A percentile compares a stretch with the other conserved stretches of the same genome.
These are phyloP conservation scores for Eueremaeus valkanovi DNA, from an alignment of 2,888 invertebrate genomes.

Conservation along the genomic window DNA sequence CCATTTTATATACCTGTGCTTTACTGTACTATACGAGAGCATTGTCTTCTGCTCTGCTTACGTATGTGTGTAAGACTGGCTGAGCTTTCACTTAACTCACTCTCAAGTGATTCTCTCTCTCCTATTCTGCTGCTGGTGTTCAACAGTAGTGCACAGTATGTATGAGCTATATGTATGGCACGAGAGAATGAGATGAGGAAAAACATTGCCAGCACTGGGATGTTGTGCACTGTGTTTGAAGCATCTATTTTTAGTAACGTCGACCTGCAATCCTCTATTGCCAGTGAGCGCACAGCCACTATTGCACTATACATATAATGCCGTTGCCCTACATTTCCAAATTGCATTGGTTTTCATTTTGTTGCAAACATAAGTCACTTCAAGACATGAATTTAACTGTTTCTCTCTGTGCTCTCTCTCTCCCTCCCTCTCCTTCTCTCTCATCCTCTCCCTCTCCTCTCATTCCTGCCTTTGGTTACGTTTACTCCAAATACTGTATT, in stretches of 20 bases:
- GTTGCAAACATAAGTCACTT: constrained; percentile 22
- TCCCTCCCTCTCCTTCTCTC: too few species aligned
- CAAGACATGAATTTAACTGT: background rate
- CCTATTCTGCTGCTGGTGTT: background rate
- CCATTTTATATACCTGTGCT: too few species aligned
- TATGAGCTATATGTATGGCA: background rate
- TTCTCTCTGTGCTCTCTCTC: background rate
- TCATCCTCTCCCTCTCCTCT: too few species aligned
- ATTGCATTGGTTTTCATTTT: background rate
- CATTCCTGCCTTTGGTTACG: background rate
- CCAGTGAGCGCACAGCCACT: too few species aligned
- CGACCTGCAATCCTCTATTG: constrained; percentile 12
- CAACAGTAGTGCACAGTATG: too few species aligned
- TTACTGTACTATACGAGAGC: too few species aligned
- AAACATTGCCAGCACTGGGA: background rate
- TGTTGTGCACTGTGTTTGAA: background rate
- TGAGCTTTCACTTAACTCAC: background rate
- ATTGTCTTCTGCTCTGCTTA: background rate
- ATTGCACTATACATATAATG: too few species aligned
- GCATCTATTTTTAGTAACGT: constrained; percentile 24
- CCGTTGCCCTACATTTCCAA: constrained; percentile 22
- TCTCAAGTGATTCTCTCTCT: constrained; percentile 6
- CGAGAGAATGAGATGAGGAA: background rate
- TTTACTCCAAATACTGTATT: background rate
- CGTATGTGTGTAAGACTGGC: background rate